Evolutionary conservation across 2,113 vertebrate genomes (phyloP).

Genomic region (Pristiophorus japonicus): DNA sequence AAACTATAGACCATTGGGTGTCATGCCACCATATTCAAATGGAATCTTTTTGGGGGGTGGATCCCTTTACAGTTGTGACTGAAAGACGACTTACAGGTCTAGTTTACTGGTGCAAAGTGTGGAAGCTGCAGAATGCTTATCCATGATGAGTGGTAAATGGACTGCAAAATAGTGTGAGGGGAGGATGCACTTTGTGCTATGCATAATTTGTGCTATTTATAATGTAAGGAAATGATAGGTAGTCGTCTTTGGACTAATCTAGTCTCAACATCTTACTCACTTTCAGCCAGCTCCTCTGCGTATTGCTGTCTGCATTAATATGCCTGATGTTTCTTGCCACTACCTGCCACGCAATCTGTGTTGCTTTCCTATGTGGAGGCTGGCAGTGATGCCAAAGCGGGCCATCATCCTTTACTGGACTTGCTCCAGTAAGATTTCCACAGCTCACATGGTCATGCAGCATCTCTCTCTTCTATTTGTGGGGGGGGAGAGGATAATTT

Average conservation of each 20-base stretch:
- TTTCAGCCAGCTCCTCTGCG: not conserved
- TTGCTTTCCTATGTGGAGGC: not conserved
- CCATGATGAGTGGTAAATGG: not conserved
- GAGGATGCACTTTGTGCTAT: not conserved
- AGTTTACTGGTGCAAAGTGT: not conserved
- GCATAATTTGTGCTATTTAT: not conserved
- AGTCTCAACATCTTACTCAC: not conserved
- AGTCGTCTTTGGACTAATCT: not conserved
- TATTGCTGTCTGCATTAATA: not conserved
- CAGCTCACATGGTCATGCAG: not conserved
- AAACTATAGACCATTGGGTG: too few relatives aligned
- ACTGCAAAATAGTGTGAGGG: not conserved
- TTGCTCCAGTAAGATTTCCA: too few relatives aligned
- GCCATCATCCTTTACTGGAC: not conserved
- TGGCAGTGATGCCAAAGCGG: not conserved
- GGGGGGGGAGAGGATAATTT: not conserved
- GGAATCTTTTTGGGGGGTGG: not conserved
- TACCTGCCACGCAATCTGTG: not conserved
- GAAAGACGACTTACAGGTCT: not conserved
- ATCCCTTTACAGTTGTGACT: not conserved
- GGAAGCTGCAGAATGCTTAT: not conserved
- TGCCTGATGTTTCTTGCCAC: not conserved
- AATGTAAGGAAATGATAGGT: not conserved
- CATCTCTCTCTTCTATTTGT: not conserved
- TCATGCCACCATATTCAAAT: not conserved